phyloP scores from a whole-genome alignment of 2,888 invertebrate genomes.

The Dicyrtoma fusca region DNA sequence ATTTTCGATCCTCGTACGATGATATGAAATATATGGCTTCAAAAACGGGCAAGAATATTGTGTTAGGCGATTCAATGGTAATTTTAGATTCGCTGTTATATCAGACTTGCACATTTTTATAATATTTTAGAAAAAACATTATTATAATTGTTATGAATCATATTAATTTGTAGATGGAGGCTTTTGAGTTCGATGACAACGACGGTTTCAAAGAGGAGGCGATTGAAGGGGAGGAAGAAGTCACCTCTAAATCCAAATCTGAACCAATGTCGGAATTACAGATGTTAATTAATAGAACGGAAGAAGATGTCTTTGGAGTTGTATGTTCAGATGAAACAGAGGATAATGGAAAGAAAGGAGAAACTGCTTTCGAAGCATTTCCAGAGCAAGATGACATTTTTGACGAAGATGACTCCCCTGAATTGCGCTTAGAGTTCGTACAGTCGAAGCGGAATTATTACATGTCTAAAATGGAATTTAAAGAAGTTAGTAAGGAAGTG shows the following conservation, averaged over 20 bases:
- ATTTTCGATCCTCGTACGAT: slow-evolving; percentile 75
- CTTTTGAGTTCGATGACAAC: slow-evolving; percentile 51
- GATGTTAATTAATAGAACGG: slow-evolving; percentile 68
- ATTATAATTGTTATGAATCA: not conserved
- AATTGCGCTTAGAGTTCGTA: slow-evolving; percentile 70
- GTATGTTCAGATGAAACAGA: slow-evolving; percentile 39
- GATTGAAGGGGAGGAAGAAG: slow-evolving; percentile 15
- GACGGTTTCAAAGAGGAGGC: slow-evolving; percentile 48
- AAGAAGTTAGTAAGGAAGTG: slow-evolving; percentile 77
- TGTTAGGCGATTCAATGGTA: slow-evolving; percentile 56
- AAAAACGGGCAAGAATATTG: slow-evolving; percentile 71
- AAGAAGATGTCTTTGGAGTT: slow-evolving; percentile 64
- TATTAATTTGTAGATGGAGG: slow-evolving; percentile 48
- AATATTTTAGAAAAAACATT: not conserved
- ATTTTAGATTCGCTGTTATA: not conserved
- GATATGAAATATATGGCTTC: slow-evolving; percentile 82
- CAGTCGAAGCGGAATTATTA: slow-evolving; percentile 90
- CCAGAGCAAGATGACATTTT: slow-evolving; percentile 64
- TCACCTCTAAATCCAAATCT: slow-evolving; percentile 41
- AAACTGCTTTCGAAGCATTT: slow-evolving; percentile 60
- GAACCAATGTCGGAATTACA: slow-evolving; percentile 63
- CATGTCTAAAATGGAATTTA: slow-evolving; percentile 81
- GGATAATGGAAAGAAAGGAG: slow-evolving; percentile 36
- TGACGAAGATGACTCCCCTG: slow-evolving; percentile 64
- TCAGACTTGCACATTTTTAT: not conserved